Conservation (phyloP, 2,797 vertebrate genomes). For the Sebastes taczanowskii region DNA sequence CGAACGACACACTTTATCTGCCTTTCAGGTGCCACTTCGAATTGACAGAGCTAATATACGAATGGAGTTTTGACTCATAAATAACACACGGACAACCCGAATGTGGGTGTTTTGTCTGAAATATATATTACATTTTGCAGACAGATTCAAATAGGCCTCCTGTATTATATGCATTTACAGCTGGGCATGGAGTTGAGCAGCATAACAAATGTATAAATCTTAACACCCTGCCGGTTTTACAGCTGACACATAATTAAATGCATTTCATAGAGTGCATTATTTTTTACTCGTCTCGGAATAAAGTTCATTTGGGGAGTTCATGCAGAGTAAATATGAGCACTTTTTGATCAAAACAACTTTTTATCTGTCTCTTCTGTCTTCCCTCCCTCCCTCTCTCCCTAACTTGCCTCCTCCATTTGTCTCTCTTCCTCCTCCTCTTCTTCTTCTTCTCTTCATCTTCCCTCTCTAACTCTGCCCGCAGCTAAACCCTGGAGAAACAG, state of each 20-base stretch:
- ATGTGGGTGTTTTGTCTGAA: constrained; percentile 19
- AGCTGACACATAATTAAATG: constrained; percentile 60
- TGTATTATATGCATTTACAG: constrained; percentile 32
- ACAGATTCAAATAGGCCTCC: constrained; percentile 1
- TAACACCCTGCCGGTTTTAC: constrained; percentile 33
- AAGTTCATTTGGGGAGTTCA: constrained; percentile 41
- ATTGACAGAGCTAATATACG: constrained; percentile 25
- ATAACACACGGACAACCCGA: constrained; percentile 17
- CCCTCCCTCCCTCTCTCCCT: not conserved
- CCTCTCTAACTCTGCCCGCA: constrained; percentile 24
- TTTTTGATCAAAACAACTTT: constrained; percentile 37
- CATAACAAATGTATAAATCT: constrained; percentile 39
- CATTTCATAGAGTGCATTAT: constrained; percentile 15
- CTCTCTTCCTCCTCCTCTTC: not conserved
- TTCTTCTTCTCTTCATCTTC: not conserved
- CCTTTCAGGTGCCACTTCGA: not conserved
- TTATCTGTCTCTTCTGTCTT: constrained; percentile 3
- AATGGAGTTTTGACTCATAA: constrained; percentile 21
- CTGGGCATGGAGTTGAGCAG: constrained; percentile 9
- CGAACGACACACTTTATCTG: not conserved
- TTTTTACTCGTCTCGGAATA: constrained; percentile 35
- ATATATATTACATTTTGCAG: constrained; percentile 7
- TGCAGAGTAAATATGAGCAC: constrained; percentile 30
- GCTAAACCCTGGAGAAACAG: constrained; percentile 44
- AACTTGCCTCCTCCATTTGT: constrained; percentile 14